Percentiles rank a stretch among this genome's conserved stretches.
These are phyloP conservation scores for Pseudonaja textilis DNA, from an alignment of 2,113 vertebrate species.

Conservation along the genomic window DNA sequence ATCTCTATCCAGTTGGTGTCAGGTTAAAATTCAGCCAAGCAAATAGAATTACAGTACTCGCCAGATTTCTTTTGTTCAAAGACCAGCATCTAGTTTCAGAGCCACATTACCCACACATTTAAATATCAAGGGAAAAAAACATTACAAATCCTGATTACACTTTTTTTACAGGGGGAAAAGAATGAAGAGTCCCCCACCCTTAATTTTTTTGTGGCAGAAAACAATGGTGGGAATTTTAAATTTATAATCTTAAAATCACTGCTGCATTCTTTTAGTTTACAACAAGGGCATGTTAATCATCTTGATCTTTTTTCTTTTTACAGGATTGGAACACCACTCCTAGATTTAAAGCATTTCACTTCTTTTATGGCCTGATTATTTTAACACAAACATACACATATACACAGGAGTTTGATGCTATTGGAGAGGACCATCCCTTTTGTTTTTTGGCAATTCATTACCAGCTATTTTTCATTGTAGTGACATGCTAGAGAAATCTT, in stretches of 20 bases:
- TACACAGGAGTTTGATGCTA: not conserved
- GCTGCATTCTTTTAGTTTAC: not conserved
- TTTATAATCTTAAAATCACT: not conserved
- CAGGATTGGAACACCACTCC: not conserved
- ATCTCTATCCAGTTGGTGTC: not conserved
- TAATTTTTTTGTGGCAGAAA: not conserved
- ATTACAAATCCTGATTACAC: not conserved
- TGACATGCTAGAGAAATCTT: not conserved
- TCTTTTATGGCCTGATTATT: not conserved
- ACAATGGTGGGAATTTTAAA: not conserved
- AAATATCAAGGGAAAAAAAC: not conserved
- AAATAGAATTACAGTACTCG: not conserved
- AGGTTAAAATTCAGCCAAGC: not conserved
- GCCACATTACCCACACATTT: not conserved
- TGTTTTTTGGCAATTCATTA: not conserved
- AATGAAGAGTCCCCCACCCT: not conserved
- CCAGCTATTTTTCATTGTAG: not conserved
- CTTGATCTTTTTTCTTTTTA: not conserved
- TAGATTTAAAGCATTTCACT: not conserved
- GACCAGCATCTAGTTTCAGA: not conserved
- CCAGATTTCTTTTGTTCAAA: not conserved
- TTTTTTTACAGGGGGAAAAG: not conserved
- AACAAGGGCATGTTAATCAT: not conserved
- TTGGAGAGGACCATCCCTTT: not conserved
- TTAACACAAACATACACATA: not conserved